Percentiles rank a stretch among this genome's conserved stretches.
Conservation (phyloP, 2,113 vertebrate genomes). For the Chaetops frenatus region DNA sequence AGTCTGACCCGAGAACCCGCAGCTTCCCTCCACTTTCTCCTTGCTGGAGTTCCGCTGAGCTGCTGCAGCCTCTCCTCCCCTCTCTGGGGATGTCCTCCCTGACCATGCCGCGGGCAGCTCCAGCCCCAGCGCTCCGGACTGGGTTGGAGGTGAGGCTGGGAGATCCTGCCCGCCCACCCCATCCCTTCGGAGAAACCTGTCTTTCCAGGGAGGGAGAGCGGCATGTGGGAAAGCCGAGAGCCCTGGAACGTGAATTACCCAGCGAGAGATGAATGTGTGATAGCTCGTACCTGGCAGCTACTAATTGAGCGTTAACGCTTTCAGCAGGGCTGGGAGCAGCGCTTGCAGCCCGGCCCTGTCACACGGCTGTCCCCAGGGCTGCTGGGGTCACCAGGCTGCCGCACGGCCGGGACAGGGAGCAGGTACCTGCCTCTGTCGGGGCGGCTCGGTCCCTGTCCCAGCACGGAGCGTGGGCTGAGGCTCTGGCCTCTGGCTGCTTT, state of each 20-base stretch:
- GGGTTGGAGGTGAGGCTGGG: not conserved
- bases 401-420: not conserved
- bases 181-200: constrained; percentile 44
- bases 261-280: constrained; percentile 60
- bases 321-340: not conserved
- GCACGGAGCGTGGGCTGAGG: not conserved
- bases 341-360: not conserved
- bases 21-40: not conserved
- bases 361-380: not conserved
- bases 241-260: constrained; percentile 49
- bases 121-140: not conserved
- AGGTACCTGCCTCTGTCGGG: not conserved
- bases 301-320: constrained; percentile 31
- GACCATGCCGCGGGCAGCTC: not conserved
- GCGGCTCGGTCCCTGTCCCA: not conserved
- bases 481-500: not conserved
- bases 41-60: rapidly evolving
- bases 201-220: constrained; percentile 58
- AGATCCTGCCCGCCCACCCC: constrained; percentile 14
- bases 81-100: not conserved
- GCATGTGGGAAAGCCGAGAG: constrained; percentile 57
- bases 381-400: not conserved
- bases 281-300: constrained; percentile 61
- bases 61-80: not conserved
- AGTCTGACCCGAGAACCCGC: not conserved